These are phyloP conservation scores for Electrona antarctica DNA, from an alignment of 2,113 vertebrate genomes.

Conservation along the genomic window DNA sequence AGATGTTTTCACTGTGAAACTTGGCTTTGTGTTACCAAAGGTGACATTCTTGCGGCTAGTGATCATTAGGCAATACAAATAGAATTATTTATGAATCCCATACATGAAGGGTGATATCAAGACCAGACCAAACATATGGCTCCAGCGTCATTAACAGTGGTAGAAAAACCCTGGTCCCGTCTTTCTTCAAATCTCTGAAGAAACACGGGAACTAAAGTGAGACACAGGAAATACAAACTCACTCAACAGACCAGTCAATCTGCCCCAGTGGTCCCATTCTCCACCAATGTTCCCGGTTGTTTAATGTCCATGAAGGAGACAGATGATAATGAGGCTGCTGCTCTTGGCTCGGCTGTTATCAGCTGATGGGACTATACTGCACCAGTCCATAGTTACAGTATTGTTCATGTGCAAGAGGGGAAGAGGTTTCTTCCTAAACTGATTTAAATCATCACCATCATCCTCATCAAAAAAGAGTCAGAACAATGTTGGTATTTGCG, in stretches of 20 bases:
- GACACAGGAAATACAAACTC: slow-evolving; percentile 8
- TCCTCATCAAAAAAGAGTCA: too few species aligned
- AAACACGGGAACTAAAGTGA: slow-evolving; percentile 12
- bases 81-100: slow-evolving; percentile 36
- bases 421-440: too few species aligned
- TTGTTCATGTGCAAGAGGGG: slow-evolving; percentile 23
- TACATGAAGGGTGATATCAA: slow-evolving; percentile 26
- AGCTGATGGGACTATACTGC: slow-evolving; percentile 21
- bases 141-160: slow-evolving; percentile 19
- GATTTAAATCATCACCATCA: too few species aligned
- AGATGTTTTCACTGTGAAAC: slow-evolving; percentile 38
- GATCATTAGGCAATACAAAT: slow-evolving; percentile 38
- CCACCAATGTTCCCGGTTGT: slow-evolving; percentile 4
- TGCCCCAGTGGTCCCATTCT: neutral
- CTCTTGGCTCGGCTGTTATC: slow-evolving; percentile 1
- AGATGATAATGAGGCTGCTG: slow-evolving; percentile 16
- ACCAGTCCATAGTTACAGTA: slow-evolving; percentile 23
- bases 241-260: slow-evolving; percentile 6
- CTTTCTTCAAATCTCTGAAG: slow-evolving; percentile 5
- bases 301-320: slow-evolving; percentile 23
- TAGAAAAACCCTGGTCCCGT: slow-evolving; percentile 19
- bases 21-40: slow-evolving; percentile 28
- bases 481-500: too few species aligned
- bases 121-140: slow-evolving; percentile 44
- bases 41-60: slow-evolving; percentile 53